Conservation (phyloP, 2,888 invertebrate species). For the Oxytorus armatus region DNA sequence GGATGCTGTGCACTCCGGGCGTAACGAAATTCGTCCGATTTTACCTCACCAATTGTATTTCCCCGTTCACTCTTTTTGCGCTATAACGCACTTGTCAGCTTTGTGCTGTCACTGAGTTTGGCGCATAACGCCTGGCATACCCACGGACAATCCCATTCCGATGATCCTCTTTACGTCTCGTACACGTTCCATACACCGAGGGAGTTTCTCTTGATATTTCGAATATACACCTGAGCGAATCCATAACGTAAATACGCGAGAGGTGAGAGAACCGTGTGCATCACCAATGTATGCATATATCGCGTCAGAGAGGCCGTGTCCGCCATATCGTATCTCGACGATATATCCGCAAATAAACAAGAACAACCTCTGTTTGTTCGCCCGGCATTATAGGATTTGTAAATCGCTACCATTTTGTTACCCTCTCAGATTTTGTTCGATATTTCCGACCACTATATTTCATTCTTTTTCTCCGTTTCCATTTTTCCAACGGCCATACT, state of each 20-base stretch:
- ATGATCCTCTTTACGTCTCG: conserved; percentile 32
- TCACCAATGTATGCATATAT: conserved; percentile 17
- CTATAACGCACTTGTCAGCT: conserved; percentile 53
- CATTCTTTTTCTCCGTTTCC: conserved; percentile 4
- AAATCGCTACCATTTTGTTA: conserved; percentile 66
- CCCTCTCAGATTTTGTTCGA: conserved; percentile 18
- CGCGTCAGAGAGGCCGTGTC: conserved; percentile 14
- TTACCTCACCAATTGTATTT: conserved; percentile 32
- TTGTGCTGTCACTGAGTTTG: conserved; percentile 40
- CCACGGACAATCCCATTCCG: conserved; percentile 30
- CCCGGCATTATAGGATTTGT: conserved; percentile 77
- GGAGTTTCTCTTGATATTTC: conserved; percentile 36
- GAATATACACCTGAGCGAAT: conserved; percentile 32
- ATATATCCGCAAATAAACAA: conserved; percentile 72
- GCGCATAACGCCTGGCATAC: conserved; percentile 39
- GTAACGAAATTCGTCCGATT: conserved; percentile 20
- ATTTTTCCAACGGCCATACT: background rate
- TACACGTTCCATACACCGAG: conserved; percentile 2
- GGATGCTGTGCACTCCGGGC: conserved; percentile 13
- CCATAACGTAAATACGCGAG: conserved; percentile 22
- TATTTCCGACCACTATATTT: background rate
- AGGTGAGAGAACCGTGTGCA: conserved; percentile 30
- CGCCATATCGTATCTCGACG: conserved; percentile 64
- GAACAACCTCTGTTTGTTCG: conserved; percentile 67
- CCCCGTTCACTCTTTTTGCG: conserved; percentile 33